Evolutionary conservation across 1,140 invertebrate genomes (phyloP).

Genomic region (Probaryconus sp.): DNA sequence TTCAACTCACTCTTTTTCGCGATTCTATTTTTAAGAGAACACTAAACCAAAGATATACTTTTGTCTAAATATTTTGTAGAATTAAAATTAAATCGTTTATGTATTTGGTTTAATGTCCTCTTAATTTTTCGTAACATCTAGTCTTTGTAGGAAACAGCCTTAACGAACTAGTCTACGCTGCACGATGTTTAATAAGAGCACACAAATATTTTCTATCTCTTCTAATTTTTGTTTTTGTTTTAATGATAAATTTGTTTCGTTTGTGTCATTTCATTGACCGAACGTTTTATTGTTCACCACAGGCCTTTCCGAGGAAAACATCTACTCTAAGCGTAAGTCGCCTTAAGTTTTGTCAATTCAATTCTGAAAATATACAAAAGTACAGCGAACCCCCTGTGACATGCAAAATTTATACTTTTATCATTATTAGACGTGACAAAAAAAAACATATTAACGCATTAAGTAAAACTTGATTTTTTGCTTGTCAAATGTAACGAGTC

Average conservation of each 20-base stretch:
- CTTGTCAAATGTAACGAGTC: slow-evolving; percentile 15
- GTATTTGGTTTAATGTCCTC: not conserved
- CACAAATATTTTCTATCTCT: not conserved
- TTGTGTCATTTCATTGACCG: slow-evolving; percentile 57
- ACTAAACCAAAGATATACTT: too few species aligned
- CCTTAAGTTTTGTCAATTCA: slow-evolving; percentile 46
- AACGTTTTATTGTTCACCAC: slow-evolving; percentile 73
- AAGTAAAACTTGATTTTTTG: slow-evolving; percentile 22
- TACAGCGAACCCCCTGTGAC: slow-evolving; percentile 20
- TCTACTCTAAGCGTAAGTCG: slow-evolving; percentile 76
- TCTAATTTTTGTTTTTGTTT: slow-evolving; percentile 34
- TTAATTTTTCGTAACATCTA: slow-evolving; percentile 17
- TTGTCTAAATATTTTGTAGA: too few species aligned
- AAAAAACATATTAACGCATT: slow-evolving; percentile 8
- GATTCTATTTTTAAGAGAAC: not conserved
- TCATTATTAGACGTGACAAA: not conserved
- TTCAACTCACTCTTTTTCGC: not conserved
- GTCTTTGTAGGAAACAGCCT: slow-evolving; percentile 49
- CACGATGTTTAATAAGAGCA: slow-evolving; percentile 24
- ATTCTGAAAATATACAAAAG: slow-evolving; percentile 24
- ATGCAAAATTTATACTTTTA: not conserved
- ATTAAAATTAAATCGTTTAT: too few species aligned
- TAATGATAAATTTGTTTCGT: slow-evolving; percentile 37
- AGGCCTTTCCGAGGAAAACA: slow-evolving; percentile 78
- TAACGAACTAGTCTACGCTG: slow-evolving; percentile 39